A percentile compares a stretch with the other conserved stretches of the same genome.
These are phyloP conservation scores for Sebastes aleutianus DNA, from an alignment of 2,797 vertebrate species.

Conservation along the genomic window DNA sequence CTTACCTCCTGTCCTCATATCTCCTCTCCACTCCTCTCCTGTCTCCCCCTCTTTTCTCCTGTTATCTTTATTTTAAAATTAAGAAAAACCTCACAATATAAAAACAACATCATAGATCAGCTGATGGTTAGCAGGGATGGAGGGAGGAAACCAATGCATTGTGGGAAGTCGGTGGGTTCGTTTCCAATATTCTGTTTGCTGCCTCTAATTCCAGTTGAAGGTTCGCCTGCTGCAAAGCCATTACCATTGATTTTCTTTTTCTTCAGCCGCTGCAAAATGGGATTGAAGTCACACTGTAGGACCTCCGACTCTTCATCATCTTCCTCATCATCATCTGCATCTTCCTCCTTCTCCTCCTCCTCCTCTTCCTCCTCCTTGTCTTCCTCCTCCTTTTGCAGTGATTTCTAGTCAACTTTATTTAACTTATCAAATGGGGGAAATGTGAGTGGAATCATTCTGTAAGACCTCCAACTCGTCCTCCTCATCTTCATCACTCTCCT, in stretches of 20 bases:
- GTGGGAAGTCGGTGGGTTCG: constrained; percentile 25
- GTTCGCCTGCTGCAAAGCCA: constrained; percentile 41
- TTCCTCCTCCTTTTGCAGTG: background rate
- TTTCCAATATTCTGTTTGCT: constrained; percentile 39
- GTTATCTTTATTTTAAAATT: background rate
- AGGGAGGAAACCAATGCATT: constrained; percentile 29
- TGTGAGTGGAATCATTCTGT: background rate
- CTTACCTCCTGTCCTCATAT: background rate
- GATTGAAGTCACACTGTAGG: constrained; percentile 48
- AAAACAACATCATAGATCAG: background rate
- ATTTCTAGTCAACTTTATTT: constrained; percentile 14
- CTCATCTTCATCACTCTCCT: background rate
- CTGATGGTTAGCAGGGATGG: constrained; percentile 2
- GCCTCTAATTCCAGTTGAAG: constrained; percentile 63
- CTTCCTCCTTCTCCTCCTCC: constrained; percentile 5
- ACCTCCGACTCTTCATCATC: constrained; percentile 31
- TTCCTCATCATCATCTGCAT: constrained; percentile 1
- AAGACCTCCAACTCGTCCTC: background rate
- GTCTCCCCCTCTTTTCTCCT: background rate
- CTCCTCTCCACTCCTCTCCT: background rate
- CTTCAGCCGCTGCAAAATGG: constrained; percentile 46
- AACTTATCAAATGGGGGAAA: background rate
- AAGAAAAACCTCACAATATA: background rate
- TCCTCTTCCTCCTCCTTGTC: background rate
- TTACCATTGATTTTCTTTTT: constrained; percentile 64